Percentiles rank a stretch among this genome's conserved stretches.
These are phyloP conservation scores for Myotis yumanensis DNA, from an alignment of 2,113 vertebrate species.

Conservation along the genomic window DNA sequence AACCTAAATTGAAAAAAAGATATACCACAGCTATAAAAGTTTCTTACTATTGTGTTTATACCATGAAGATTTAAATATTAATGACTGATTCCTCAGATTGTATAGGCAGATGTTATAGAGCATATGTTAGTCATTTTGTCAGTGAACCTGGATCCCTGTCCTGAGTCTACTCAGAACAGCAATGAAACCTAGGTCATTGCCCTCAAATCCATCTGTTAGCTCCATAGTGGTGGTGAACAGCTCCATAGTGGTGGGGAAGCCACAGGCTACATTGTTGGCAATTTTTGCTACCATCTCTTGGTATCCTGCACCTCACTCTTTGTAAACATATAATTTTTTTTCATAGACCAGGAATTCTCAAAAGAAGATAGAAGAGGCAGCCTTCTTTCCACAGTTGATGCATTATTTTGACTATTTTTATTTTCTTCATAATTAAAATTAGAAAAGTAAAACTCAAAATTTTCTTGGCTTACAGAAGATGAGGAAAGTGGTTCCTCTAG, in stretches of 20 bases:
- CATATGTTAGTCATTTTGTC: conserved; percentile 1
- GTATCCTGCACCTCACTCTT: neutral
- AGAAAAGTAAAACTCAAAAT: neutral
- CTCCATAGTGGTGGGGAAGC: neutral
- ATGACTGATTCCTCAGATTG: neutral
- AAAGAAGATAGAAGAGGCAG: neutral
- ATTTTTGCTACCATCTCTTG: neutral
- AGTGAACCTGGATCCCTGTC: neutral
- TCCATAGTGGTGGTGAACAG: neutral
- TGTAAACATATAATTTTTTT: neutral
- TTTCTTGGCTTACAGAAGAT: neutral
- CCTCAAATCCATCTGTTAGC: neutral
- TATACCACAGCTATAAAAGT: conserved; percentile 25
- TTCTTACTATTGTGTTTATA: neutral
- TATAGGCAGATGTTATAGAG: neutral
- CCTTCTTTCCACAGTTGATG: neutral
- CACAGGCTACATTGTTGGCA: neutral
- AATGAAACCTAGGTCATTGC: neutral
- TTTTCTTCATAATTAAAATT: conserved; percentile 46
- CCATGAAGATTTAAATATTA: conserved; percentile 37
- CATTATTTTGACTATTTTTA: conserved; percentile 1
- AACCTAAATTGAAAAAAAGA: conserved; percentile 11
- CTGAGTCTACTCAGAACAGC: neutral
- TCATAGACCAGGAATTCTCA: neutral
- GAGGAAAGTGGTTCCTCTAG: neutral